Evolutionary conservation across 2,888 invertebrate species (phyloP).

Genomic region (Pyrocoelia pectoralis): DNA sequence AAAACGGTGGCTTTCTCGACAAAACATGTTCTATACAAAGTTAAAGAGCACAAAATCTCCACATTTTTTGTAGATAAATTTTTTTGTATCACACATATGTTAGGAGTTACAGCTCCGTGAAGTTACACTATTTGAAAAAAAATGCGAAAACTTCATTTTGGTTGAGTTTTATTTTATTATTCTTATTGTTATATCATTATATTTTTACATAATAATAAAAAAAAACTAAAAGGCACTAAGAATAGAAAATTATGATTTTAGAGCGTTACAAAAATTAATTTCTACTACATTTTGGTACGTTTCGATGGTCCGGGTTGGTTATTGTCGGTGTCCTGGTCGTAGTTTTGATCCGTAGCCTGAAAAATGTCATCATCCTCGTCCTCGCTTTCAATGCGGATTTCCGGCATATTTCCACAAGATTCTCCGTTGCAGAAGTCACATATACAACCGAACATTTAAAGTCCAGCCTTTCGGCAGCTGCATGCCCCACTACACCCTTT

Average conservation of each 20-base stretch:
- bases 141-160: too few species aligned
- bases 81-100: background rate
- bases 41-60: too few species aligned
- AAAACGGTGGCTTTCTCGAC: too few species aligned
- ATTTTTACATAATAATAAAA: slow-evolving; percentile 12
- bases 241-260: slow-evolving; percentile 5
- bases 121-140: too few species aligned
- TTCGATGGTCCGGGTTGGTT: slow-evolving; percentile 29
- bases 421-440: slow-evolving; percentile 27
- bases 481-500: slow-evolving; percentile 28
- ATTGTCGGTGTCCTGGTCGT: slow-evolving; percentile 30
- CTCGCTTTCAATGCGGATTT: background rate
- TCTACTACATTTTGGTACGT: slow-evolving; percentile 29
- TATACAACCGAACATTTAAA: slow-evolving; percentile 23
- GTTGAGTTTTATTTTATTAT: slow-evolving; percentile 10
- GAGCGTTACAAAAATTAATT: slow-evolving; percentile 16
- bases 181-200: slow-evolving; percentile 11
- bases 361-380: slow-evolving; percentile 17
- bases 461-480: slow-evolving; percentile 38
- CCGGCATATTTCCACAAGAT: slow-evolving; percentile 24
- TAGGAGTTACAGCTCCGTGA: too few species aligned
- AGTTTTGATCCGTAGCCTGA: slow-evolving; percentile 26
- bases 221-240: slow-evolving; percentile 7
- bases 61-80: slow-evolving; percentile 8
- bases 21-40: too few species aligned